These are phyloP conservation scores for Cotesia chilonis DNA, from an alignment of 1,140 invertebrate genomes.

Conservation along the genomic window DNA sequence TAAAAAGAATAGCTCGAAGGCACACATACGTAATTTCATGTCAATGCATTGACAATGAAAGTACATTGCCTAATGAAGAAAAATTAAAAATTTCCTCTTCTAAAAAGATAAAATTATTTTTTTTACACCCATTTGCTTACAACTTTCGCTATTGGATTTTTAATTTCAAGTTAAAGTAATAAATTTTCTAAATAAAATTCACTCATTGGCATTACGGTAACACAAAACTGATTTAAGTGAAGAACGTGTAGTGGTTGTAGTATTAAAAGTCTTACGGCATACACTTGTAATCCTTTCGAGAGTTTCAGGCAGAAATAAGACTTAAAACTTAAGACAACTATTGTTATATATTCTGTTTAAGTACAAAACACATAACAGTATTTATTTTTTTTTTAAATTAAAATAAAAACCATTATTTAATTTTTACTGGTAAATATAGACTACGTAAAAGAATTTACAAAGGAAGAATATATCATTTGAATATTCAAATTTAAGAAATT, in stretches of 20 bases:
- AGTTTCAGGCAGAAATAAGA: background rate
- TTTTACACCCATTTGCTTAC: background rate
- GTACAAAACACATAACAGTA: background rate
- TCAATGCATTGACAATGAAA: too few relatives aligned
- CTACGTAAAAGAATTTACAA: too few relatives aligned
- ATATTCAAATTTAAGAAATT: too few relatives aligned
- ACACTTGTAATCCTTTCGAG: background rate
- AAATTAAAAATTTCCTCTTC: background rate
- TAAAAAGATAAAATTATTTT: slow-evolving; percentile 1
- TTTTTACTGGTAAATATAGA: too few relatives aligned
- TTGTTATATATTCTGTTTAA: background rate
- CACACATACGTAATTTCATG: too few relatives aligned
- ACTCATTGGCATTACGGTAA: slow-evolving; percentile 18
- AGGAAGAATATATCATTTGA: too few relatives aligned
- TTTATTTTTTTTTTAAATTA: background rate
- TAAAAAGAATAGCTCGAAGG: slow-evolving; percentile 10
- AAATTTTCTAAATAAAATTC: background rate
- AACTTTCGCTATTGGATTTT: slow-evolving; percentile 24
- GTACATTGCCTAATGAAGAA: too few relatives aligned
- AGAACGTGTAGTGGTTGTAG: background rate
- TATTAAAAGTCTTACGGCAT: slow-evolving; percentile 19
- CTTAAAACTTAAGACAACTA: background rate
- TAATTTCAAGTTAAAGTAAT: slow-evolving; percentile 25
- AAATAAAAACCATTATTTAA: too few relatives aligned
- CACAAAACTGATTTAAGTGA: slow-evolving; percentile 27